Conservation (phyloP, 2,797 vertebrate genomes). For the Falco novaeseelandiae region DNA sequence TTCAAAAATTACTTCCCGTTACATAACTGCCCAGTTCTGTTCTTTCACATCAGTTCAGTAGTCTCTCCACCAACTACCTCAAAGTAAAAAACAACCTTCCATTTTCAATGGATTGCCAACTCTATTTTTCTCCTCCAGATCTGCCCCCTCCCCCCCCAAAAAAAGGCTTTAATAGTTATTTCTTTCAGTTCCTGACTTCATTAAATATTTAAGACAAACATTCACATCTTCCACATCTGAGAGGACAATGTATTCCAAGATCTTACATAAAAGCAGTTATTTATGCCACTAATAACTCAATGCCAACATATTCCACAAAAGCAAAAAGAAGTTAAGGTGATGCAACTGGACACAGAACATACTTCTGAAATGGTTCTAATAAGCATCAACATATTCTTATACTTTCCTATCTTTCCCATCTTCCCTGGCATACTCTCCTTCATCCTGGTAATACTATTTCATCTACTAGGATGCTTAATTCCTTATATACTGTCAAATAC, state of each 20-base stretch:
- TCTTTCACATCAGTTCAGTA: not conserved
- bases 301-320: not conserved
- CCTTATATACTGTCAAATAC: not conserved
- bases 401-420: not conserved
- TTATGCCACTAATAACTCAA: not conserved
- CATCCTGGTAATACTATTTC: not conserved
- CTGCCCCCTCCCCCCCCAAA: fast-evolving
- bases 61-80: not conserved
- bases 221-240: not conserved
- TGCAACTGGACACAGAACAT: not conserved
- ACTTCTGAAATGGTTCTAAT: not conserved
- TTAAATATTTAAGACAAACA: not conserved
- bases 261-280: not conserved
- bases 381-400: not conserved
- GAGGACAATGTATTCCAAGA: not conserved
- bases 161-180: not conserved
- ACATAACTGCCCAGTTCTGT: not conserved
- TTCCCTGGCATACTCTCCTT: not conserved
- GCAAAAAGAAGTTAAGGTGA: not conserved
- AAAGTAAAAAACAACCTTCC: not conserved
- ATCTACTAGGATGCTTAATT: not conserved
- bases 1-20: not conserved
- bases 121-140: not conserved
- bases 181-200: not conserved
- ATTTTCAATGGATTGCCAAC: not conserved